phyloP scores from a whole-genome alignment of 2,113 vertebrate genomes.

The Xenopus laevis region DNA sequence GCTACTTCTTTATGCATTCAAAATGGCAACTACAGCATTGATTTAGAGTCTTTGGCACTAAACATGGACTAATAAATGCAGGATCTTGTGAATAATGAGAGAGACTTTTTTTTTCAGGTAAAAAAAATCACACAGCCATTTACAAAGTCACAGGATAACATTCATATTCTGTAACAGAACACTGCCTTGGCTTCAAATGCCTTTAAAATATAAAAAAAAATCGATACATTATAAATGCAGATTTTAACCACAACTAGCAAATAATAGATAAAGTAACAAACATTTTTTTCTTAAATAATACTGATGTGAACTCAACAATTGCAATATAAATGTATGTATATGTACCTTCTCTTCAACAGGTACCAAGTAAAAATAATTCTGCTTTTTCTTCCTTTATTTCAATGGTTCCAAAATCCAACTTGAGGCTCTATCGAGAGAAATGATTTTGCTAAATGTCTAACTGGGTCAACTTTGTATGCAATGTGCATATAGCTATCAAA shows the following conservation, averaged over 20 bases:
- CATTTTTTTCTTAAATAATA: constrained; percentile 30
- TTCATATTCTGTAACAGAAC: not conserved
- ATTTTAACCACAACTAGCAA: constrained; percentile 9
- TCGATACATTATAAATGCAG: not conserved
- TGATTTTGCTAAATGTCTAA: not conserved
- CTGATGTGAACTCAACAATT: constrained; percentile 6
- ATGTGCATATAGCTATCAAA: not conserved
- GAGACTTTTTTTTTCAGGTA: no score
- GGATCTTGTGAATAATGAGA: no score
- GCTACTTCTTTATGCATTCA: no score
- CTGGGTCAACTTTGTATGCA: not conserved
- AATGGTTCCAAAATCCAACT: not conserved
- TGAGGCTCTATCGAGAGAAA: not conserved
- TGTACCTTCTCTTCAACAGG: constrained; percentile 39
- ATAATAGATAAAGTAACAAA: not conserved
- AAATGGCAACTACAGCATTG: no score
- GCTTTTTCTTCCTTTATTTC: not conserved
- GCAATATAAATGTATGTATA: constrained; percentile 32
- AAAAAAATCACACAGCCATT: not conserved
- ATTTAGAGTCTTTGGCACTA: no score
- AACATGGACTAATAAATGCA: no score
- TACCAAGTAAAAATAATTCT: constrained; percentile 36
- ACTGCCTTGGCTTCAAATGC: not conserved
- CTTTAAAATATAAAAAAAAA: constrained; percentile 14
- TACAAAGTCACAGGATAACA: not conserved